Conservation (phyloP, 2,797 vertebrate species). For the Cyclura pinguis region DNA sequence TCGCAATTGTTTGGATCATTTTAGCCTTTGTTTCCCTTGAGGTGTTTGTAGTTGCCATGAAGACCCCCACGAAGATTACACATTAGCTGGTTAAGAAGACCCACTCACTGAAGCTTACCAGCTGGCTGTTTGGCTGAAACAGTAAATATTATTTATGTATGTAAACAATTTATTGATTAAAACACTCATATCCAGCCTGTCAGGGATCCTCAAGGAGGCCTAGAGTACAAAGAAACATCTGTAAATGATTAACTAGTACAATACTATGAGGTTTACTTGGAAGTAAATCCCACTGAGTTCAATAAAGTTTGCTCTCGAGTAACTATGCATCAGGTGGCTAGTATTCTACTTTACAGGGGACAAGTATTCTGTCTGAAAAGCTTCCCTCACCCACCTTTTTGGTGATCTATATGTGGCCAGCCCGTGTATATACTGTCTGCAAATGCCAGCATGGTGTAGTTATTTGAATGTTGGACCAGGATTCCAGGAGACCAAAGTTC, state of each 20-base stretch:
- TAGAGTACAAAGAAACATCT: not conserved
- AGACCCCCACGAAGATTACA: slow-evolving; percentile 2
- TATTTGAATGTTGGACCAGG: no score
- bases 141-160: not conserved
- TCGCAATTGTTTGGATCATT: not conserved
- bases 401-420: no score
- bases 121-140: not conserved
- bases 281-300: not conserved
- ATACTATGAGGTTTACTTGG: not conserved
- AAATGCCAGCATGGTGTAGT: no score
- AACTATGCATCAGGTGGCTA: not conserved
- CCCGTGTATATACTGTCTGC: no score
- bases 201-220: not conserved
- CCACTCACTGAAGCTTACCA: not conserved
- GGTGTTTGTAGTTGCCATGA: not conserved
- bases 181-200: not conserved
- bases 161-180: not conserved
- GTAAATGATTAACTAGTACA: not conserved
- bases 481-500: no score
- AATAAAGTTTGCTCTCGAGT: not conserved
- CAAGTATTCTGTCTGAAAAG: no score
- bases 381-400: no score
- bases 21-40: slow-evolving; percentile 2
- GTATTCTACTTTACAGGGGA: not conserved
- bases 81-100: slow-evolving; percentile 20